These are phyloP conservation scores for Corbicula japonica DNA, from an alignment of 2,888 invertebrate genomes.

Conservation along the genomic window DNA sequence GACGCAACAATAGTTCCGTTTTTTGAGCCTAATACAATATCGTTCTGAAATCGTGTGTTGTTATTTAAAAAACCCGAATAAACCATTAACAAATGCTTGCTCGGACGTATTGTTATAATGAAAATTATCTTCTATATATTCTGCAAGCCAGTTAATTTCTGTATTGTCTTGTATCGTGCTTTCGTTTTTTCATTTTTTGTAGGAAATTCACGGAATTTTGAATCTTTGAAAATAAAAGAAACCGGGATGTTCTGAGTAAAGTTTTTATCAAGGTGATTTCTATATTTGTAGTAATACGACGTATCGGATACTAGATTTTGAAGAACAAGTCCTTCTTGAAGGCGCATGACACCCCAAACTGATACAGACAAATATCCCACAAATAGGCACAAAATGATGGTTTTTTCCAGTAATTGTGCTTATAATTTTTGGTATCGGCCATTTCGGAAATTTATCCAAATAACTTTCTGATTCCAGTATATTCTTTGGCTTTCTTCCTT, in stretches of 20 bases:
- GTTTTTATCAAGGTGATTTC: slow-evolving; percentile 47
- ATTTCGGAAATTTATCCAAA: slow-evolving; percentile 69
- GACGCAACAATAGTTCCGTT: slow-evolving; percentile 39
- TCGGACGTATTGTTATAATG: slow-evolving; percentile 36
- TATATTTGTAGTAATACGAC: slow-evolving; percentile 73
- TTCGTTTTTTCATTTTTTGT: too few relatives aligned
- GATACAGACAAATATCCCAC: slow-evolving; percentile 69
- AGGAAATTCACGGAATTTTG: too few relatives aligned
- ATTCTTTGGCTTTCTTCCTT: slow-evolving; percentile 60
- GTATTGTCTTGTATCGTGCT: too few relatives aligned
- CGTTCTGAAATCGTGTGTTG: slow-evolving; percentile 41
- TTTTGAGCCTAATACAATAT: slow-evolving; percentile 37
- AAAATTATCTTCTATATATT: too few relatives aligned
- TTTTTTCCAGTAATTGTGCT: slow-evolving; percentile 52
- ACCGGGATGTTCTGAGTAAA: slow-evolving; percentile 63
- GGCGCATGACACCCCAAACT: slow-evolving; percentile 70
- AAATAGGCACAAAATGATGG: slow-evolving; percentile 68
- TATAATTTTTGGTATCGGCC: slow-evolving; percentile 65
- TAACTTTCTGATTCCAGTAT: slow-evolving; percentile 67
- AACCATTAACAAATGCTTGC: slow-evolving; percentile 33
- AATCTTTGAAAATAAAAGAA: slow-evolving; percentile 64
- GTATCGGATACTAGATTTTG: slow-evolving; percentile 69
- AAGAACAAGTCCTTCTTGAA: slow-evolving; percentile 73
- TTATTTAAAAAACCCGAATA: slow-evolving; percentile 18
- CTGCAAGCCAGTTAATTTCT: too few relatives aligned